phyloP scores from a whole-genome alignment of 2,113 vertebrate genomes.

The Electrona antarctica region DNA sequence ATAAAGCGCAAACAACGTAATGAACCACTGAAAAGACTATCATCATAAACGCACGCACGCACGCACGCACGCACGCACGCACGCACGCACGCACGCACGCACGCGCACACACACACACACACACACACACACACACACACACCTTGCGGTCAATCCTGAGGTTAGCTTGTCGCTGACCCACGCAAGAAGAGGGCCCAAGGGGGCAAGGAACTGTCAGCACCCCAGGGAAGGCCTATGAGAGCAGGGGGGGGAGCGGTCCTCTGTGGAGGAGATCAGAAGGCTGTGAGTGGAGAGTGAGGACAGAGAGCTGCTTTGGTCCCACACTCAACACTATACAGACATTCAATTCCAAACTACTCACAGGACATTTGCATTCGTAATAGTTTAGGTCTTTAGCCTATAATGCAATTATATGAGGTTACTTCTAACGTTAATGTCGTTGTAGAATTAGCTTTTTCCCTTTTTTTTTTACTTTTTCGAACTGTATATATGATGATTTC shows the following conservation, averaged over 20 bases:
- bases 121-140: slow-evolving; percentile 20
- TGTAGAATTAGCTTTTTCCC: too few species aligned
- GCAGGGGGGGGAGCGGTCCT: slow-evolving; percentile 41
- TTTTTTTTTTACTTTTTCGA: too few species aligned
- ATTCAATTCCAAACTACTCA: not conserved
- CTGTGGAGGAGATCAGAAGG: slow-evolving; percentile 56
- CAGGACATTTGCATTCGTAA: too few species aligned
- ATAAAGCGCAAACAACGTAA: slow-evolving; percentile 41
- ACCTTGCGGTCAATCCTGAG: slow-evolving; percentile 39
- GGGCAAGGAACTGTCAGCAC: slow-evolving; percentile 62
- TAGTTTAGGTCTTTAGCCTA: too few species aligned
- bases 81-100: not conserved
- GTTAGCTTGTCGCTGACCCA: slow-evolving; percentile 55
- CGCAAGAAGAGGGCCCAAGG: slow-evolving; percentile 24
- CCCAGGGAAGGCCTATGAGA: slow-evolving; percentile 54
- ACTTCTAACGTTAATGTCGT: too few species aligned
- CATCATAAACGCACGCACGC: slow-evolving; percentile 35
- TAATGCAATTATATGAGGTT: too few species aligned
- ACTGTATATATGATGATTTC: too few species aligned
- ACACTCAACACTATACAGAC: slow-evolving; percentile 29
- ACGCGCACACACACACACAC: not conserved
- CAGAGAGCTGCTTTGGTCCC: slow-evolving; percentile 57
- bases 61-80: slow-evolving; percentile 6
- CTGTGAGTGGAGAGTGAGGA: slow-evolving; percentile 71
- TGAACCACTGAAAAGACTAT: slow-evolving; percentile 33